Evolutionary conservation across 2,888 invertebrate genomes (phyloP).

Genomic region (Panopea generosa): DNA sequence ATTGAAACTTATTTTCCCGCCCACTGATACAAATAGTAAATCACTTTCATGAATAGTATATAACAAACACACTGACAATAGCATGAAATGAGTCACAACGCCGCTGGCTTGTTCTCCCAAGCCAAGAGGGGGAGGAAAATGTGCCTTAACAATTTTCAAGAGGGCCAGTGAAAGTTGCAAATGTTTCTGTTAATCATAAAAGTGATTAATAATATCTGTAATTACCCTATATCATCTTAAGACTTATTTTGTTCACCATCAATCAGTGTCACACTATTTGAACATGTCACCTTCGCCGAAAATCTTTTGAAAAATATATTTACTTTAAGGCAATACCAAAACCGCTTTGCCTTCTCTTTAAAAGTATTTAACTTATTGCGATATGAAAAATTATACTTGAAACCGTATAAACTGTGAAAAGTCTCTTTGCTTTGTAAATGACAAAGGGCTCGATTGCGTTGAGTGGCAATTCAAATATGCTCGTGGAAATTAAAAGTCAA

Average conservation of each 20-base stretch:
- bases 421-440: slow-evolving; percentile 39
- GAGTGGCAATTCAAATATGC: slow-evolving; percentile 52
- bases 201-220: background rate
- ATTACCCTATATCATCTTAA: background rate
- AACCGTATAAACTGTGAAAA: slow-evolving; percentile 52
- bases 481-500: slow-evolving; percentile 34
- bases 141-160: too few species aligned
- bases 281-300: slow-evolving; percentile 49
- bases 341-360: background rate
- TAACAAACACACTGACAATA: too few species aligned
- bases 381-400: slow-evolving; percentile 9
- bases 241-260: slow-evolving; percentile 26
- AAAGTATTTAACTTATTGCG: slow-evolving; percentile 10
- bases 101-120: too few species aligned
- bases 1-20: too few species aligned
- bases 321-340: slow-evolving; percentile 45
- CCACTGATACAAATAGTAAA: too few species aligned
- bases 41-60: too few species aligned
- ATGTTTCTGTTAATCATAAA: background rate
- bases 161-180: background rate
- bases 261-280: slow-evolving; percentile 60
- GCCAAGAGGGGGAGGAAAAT: too few species aligned
- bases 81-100: too few species aligned
- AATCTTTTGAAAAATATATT: slow-evolving; percentile 54
- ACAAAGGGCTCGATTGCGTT: slow-evolving; percentile 23